Percentiles rank a stretch among this genome's conserved stretches.
These are phyloP conservation scores for Phyllotreta striolata DNA, from an alignment of 2,888 invertebrate genomes.

Conservation along the genomic window DNA sequence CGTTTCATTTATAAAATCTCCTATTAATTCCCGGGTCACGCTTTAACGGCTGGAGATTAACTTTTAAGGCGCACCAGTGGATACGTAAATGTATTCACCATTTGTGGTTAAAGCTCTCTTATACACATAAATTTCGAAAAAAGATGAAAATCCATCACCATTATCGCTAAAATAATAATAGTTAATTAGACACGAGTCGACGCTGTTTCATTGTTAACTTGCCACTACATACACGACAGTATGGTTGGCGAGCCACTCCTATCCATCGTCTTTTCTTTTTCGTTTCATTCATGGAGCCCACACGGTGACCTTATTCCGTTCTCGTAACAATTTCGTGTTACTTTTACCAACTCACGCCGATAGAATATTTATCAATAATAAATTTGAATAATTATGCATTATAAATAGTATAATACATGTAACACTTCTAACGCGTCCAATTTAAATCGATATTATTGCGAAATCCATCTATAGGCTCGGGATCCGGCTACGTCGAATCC, in stretches of 20 bases:
- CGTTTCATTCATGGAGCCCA: slow-evolving; percentile 54
- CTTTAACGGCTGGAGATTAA: not conserved
- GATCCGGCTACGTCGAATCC: not conserved
- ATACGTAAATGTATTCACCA: not conserved
- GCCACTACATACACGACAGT: slow-evolving; percentile 29
- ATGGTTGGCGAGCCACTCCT: slow-evolving; percentile 34
- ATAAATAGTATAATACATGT: not conserved
- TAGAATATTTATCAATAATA: slow-evolving; percentile 36
- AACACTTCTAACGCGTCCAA: too few relatives aligned
- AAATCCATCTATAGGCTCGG: too few relatives aligned
- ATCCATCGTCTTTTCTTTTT: slow-evolving; percentile 39
- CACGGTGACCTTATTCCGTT: slow-evolving; percentile 51
- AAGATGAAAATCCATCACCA: too few relatives aligned
- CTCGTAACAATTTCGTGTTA: slow-evolving; percentile 37
- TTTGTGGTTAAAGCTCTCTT: slow-evolving; percentile 1
- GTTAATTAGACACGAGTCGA: slow-evolving; percentile 14
- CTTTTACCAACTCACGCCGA: slow-evolving; percentile 40
- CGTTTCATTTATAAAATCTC: slow-evolving; percentile 7
- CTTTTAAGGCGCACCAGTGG: not conserved
- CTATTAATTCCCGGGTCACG: slow-evolving; percentile 17
- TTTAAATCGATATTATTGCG: too few relatives aligned
- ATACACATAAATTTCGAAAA: too few relatives aligned
- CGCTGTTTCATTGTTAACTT: slow-evolving; percentile 40
- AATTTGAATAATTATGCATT: slow-evolving; percentile 34
- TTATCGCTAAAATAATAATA: not conserved